A percentile compares a stretch with the other conserved stretches of the same genome.
Conservation (phyloP, 2,797 vertebrate species). For the Sebastes diaconus region DNA sequence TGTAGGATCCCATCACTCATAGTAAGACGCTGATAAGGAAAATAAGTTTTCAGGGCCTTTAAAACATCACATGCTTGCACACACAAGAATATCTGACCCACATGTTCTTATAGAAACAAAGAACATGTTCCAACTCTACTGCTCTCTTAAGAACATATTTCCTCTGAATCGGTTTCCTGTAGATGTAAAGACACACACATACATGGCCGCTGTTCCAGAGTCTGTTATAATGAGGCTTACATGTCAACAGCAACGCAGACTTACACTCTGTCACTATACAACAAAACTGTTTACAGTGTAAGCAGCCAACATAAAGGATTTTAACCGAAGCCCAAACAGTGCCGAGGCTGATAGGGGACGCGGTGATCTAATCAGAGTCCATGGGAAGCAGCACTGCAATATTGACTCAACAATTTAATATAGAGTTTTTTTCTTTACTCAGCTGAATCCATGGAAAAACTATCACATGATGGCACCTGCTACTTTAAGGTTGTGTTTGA, state of each 20-base stretch:
- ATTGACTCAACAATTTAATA: constrained; percentile 34
- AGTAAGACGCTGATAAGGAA: background rate
- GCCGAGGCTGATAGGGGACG: constrained; percentile 14
- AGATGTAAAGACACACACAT: background rate
- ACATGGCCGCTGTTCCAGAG: constrained; percentile 30
- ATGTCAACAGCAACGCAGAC: constrained; percentile 65
- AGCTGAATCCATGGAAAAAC: constrained; percentile 1
- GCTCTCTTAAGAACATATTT: background rate
- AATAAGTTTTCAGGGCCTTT: background rate
- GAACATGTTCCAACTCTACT: background rate
- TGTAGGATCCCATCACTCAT: background rate
- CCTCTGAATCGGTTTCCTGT: background rate
- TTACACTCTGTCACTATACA: constrained; percentile 61
- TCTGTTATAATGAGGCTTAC: constrained; percentile 58
- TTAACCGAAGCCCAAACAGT: constrained; percentile 66
- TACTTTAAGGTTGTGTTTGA: background rate
- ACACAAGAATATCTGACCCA: background rate
- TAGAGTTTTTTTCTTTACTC: background rate
- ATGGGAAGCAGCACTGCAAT: constrained; percentile 32
- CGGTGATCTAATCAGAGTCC: constrained; percentile 37
- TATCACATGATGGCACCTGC: background rate
- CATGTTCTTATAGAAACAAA: background rate
- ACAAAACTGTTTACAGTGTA: constrained; percentile 64
- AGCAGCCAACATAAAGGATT: constrained; percentile 65
- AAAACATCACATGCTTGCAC: background rate